A percentile compares a stretch with the other conserved stretches of the same genome.
Conservation (phyloP, 1,140 invertebrate genomes). For the Samia ricini region DNA sequence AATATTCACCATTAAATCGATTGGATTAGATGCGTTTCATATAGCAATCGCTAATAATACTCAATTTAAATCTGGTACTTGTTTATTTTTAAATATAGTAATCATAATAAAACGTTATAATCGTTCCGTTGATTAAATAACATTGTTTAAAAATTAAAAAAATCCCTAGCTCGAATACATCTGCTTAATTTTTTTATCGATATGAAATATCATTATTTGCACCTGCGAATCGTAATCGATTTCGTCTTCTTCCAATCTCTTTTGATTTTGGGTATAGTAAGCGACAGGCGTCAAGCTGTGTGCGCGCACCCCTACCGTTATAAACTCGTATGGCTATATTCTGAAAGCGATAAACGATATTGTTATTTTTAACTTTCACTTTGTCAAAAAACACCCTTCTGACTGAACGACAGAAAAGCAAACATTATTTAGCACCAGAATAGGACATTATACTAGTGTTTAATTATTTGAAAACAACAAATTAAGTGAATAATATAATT, state of each 20-base stretch:
- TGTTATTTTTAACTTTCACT: background rate
- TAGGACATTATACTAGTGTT: no score
- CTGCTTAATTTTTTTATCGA: conserved; percentile 38
- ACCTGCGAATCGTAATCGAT: conserved; percentile 68
- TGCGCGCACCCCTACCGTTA: conserved; percentile 50
- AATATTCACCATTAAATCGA: no score
- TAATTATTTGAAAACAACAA: no score
- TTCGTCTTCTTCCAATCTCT: conserved; percentile 39
- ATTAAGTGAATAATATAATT: no score
- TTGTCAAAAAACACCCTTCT: no score
- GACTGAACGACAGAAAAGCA: no score
- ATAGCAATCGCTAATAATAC: background rate
- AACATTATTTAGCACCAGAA: no score
- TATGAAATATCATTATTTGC: conserved; percentile 55
- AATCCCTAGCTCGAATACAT: conserved; percentile 21
- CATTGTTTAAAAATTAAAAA: conserved; percentile 27
- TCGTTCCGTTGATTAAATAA: conserved; percentile 28
- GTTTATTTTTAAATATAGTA: background rate
- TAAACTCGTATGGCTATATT: conserved; percentile 21
- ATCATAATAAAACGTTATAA: conserved; percentile 8
- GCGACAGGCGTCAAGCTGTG: conserved; percentile 53
- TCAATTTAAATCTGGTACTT: no score
- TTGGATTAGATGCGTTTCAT: background rate
- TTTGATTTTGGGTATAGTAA: conserved; percentile 24
- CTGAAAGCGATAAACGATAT: background rate